Percentiles rank a stretch among this genome's conserved stretches.
These are phyloP conservation scores for Saimiri boliviensis DNA, from an alignment of 2,113 vertebrate genomes.

Conservation along the genomic window DNA sequence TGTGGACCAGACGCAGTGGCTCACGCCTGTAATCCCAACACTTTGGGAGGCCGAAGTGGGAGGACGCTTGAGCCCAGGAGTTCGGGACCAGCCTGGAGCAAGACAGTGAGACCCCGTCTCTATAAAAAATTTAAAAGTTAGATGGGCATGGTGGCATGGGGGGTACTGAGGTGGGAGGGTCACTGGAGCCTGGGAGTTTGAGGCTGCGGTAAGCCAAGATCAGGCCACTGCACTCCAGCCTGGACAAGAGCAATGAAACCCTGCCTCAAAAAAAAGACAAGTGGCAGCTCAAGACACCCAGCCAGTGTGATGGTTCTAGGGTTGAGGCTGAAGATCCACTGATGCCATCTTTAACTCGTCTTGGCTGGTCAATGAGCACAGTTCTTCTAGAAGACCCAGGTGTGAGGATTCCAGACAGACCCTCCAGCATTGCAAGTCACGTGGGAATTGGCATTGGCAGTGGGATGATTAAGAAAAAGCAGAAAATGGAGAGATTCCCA, in stretches of 20 bases:
- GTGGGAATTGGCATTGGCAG: background rate
- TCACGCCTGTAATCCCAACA: too few species aligned
- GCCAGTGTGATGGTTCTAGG: background rate
- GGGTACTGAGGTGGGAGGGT: too few species aligned
- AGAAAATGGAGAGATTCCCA: slow-evolving; percentile 45
- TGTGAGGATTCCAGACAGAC: background rate
- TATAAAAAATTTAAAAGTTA: too few species aligned
- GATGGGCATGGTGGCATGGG: too few species aligned
- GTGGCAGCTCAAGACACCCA: background rate
- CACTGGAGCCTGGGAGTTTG: too few species aligned
- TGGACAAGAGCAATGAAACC: too few species aligned
- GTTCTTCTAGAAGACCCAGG: background rate
- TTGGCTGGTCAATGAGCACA: background rate
- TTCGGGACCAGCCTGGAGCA: too few species aligned
- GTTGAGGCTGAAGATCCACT: background rate
- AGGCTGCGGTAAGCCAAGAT: too few species aligned
- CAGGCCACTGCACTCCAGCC: too few species aligned
- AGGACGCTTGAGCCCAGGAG: too few species aligned
- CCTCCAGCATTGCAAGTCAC: background rate
- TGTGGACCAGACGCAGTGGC: background rate
- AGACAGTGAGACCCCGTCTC: too few species aligned
- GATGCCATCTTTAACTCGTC: background rate
- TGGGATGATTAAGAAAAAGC: slow-evolving; percentile 27
- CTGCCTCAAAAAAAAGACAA: background rate
- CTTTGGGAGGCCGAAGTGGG: too few species aligned